Percentiles rank a stretch among this genome's conserved stretches.
These are phyloP conservation scores for Epinephelus fuscoguttatus DNA, from an alignment of 2,113 vertebrate genomes.

Conservation along the genomic window DNA sequence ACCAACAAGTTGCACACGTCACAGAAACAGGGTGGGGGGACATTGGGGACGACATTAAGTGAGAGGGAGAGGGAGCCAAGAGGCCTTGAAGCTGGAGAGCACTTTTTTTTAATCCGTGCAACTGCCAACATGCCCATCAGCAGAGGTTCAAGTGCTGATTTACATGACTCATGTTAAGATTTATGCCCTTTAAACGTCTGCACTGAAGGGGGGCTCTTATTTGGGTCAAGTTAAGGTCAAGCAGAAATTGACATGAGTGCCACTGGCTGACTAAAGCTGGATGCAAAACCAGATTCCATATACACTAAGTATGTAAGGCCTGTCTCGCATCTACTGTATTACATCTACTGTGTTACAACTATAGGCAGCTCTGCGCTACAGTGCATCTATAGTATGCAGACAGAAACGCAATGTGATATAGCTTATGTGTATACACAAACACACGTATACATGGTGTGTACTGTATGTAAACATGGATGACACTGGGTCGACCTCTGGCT, in stretches of 20 bases:
- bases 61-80: neutral
- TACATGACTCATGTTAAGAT: neutral
- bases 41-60: neutral
- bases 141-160: conserved; percentile 1
- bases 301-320: neutral
- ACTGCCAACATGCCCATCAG: neutral
- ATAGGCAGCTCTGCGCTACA: conserved; percentile 10
- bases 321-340: neutral
- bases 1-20: neutral
- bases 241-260: neutral
- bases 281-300: neutral
- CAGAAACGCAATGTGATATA: conserved; percentile 34
- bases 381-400: conserved; percentile 2
- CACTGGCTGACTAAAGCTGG: conserved; percentile 7
- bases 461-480: no score
- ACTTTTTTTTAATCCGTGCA: neutral
- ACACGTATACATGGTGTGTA: neutral
- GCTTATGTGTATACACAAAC: conserved; percentile 19
- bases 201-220: neutral
- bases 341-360: neutral
- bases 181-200: neutral
- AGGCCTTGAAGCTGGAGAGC: neutral
- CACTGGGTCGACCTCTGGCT: no score
- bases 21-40: neutral
- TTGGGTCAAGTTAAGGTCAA: neutral